These are phyloP conservation scores for Diorhabda sublineata DNA, from an alignment of 1,140 invertebrate genomes.

Conservation along the genomic window DNA sequence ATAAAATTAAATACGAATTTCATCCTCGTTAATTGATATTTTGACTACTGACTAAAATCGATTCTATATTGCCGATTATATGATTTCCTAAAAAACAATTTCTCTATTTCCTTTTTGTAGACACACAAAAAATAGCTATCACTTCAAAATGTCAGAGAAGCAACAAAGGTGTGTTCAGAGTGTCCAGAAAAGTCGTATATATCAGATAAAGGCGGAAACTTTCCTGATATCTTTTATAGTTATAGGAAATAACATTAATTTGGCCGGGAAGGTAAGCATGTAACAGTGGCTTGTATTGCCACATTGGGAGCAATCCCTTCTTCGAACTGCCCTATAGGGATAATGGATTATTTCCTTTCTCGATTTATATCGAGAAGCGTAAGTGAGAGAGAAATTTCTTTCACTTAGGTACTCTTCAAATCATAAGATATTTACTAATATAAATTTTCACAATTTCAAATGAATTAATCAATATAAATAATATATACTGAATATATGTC, in stretches of 20 bases:
- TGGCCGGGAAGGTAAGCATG: slow-evolving; percentile 13
- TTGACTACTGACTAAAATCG: not conserved
- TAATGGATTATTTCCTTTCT: slow-evolving; percentile 15
- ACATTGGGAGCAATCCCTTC: slow-evolving; percentile 16
- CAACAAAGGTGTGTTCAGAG: slow-evolving; percentile 10
- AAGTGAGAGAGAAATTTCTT: not conserved
- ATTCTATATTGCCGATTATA: not conserved
- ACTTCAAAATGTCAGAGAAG: not conserved
- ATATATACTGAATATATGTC: too few species aligned
- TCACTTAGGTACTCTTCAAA: not conserved
- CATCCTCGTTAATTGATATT: too few species aligned
- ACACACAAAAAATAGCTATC: not conserved
- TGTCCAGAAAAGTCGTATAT: slow-evolving; percentile 4
- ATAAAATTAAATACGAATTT: too few species aligned
- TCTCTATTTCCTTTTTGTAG: not conserved
- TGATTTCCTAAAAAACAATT: slow-evolving; percentile 1
- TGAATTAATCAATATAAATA: too few species aligned
- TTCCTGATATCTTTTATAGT: slow-evolving; percentile 17
- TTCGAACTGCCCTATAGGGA: slow-evolving; percentile 9
- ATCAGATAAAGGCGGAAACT: slow-evolving; percentile 17
- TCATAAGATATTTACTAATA: not conserved
- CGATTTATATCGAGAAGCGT: not conserved
- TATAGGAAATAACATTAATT: slow-evolving; percentile 21
- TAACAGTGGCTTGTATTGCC: slow-evolving; percentile 16
- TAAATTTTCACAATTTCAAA: not conserved